Evolutionary conservation across 2,113 vertebrate species (phyloP).

Genomic region (Motacilla tschutschensis): DNA sequence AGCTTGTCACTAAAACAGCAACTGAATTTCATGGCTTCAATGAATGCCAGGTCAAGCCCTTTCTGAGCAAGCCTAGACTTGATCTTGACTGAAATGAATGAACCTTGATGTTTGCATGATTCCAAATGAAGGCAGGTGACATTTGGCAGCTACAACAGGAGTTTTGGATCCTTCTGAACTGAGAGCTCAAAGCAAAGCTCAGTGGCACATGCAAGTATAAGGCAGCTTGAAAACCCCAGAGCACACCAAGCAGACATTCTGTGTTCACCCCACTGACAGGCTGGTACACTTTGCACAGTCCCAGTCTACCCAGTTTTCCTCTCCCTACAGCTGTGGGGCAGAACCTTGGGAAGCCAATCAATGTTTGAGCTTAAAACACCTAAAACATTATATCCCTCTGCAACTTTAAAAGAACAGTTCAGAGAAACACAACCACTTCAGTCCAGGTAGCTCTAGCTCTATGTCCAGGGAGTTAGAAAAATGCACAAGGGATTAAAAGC

Average conservation of each 20-base stretch:
- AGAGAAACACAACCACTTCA: constrained; percentile 7
- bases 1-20: not conserved
- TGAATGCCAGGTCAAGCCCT: constrained; percentile 17
- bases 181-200: constrained; percentile 14
- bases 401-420: not conserved
- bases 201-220: not conserved
- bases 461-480: constrained; percentile 17
- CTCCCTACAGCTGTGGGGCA: not conserved
- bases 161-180: not conserved
- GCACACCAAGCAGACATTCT: not conserved
- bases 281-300: not conserved
- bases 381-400: not conserved
- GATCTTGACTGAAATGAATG: not conserved
- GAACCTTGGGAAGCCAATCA: not conserved
- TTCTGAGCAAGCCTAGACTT: not conserved
- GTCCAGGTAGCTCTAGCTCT: not conserved
- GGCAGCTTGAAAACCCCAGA: not conserved
- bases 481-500: not conserved
- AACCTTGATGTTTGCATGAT: constrained; percentile 8
- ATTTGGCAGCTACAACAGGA: not conserved
- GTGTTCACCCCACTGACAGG: not conserved
- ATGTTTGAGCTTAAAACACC: not conserved
- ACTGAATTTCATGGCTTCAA: not conserved
- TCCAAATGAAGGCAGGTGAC: constrained; percentile 23
- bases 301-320: not conserved